phyloP scores from a whole-genome alignment of 2,113 vertebrate species.

The Ochotona curzoniae region DNA sequence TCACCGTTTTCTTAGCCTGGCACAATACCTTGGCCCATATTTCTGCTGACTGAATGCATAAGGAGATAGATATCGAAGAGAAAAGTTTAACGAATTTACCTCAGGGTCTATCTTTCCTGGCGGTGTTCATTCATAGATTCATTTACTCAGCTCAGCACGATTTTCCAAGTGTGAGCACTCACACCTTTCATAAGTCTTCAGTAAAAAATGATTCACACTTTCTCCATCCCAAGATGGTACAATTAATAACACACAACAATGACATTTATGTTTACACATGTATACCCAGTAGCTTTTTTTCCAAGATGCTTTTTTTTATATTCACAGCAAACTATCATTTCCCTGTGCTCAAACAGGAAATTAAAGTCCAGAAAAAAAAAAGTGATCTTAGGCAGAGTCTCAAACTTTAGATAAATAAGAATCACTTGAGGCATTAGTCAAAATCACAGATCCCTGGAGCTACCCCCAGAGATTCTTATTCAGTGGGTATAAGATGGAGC shows the following conservation, averaged over 20 bases:
- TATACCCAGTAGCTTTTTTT: conserved; percentile 35
- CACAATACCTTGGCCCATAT: conserved; percentile 5
- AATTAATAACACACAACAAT: background rate
- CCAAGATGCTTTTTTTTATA: conserved; percentile 33
- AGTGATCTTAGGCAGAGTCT: conserved; percentile 12
- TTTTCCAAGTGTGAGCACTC: background rate
- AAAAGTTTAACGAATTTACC: conserved; percentile 20
- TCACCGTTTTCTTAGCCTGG: conserved; percentile 48
- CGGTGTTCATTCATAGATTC: conserved; percentile 16
- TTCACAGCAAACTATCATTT: conserved; percentile 28
- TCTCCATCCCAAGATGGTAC: background rate
- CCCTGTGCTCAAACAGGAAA: conserved; percentile 58
- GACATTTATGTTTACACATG: background rate
- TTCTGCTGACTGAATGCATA: conserved; percentile 1
- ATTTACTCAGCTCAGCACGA: background rate
- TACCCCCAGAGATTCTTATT: conserved; percentile 3
- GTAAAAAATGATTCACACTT: conserved; percentile 24
- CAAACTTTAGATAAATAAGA: conserved; percentile 45
- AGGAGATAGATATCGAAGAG: background rate
- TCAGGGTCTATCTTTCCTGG: background rate
- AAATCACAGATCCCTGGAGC: background rate
- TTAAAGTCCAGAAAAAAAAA: background rate
- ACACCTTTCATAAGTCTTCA: background rate
- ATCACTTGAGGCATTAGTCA: background rate
- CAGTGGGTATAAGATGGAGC: background rate